Conservation (phyloP, 2,888 invertebrate genomes). For the Luffia ferchaultella region DNA sequence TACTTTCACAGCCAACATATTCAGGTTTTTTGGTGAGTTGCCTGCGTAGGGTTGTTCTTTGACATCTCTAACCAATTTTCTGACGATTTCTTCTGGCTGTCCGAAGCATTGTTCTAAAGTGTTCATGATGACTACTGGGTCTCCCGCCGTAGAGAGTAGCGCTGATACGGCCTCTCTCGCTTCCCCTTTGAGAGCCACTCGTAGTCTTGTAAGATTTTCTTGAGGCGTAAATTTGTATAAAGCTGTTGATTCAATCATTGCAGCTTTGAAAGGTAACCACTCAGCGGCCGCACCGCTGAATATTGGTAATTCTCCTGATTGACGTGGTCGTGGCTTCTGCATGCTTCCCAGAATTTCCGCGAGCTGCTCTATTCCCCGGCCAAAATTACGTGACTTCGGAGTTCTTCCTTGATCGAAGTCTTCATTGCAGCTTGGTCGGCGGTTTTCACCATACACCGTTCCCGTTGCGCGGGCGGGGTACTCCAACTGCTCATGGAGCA, state of each 20-base stretch:
- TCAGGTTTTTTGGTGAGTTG: not conserved
- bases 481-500: not conserved
- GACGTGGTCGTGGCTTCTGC: not conserved
- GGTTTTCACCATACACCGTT: not conserved
- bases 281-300: not conserved
- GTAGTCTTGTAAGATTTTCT: not conserved
- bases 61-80: not conserved
- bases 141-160: not conserved
- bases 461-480: not conserved
- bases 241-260: not conserved
- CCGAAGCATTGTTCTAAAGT: not conserved
- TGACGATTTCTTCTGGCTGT: not conserved
- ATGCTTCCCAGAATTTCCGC: not conserved
- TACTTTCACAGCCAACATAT: not conserved
- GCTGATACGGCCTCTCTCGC: not conserved
- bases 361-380: not conserved
- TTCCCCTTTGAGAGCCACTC: not conserved
- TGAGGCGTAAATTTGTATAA: not conserved
- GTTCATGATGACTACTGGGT: not conserved
- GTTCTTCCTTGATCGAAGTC: not conserved
- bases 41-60: not conserved
- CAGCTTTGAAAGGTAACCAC: not conserved
- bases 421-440: not conserved
- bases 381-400: not conserved
- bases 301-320: not conserved